Evolutionary conservation across 2,888 invertebrate species (phyloP).

Genomic region (Endotricha flammealis): DNA sequence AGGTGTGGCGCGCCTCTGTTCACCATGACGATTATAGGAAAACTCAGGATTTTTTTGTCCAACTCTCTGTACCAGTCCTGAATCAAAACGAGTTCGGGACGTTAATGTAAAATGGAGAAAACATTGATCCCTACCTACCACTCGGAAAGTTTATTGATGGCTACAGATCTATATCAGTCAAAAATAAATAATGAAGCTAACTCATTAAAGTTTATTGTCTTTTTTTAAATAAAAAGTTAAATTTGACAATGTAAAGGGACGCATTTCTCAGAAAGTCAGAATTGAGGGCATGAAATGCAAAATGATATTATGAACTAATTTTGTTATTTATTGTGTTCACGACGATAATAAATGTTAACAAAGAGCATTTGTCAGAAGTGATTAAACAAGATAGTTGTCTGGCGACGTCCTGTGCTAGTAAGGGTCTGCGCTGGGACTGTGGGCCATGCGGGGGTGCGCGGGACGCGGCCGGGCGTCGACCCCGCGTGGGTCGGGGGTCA

Average conservation of each 20-base stretch:
- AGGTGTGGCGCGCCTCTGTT: slow-evolving; percentile 41
- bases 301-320: no score
- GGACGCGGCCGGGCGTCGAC: slow-evolving; percentile 55
- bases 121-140: no score
- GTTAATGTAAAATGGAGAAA: slow-evolving; percentile 21
- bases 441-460: slow-evolving; percentile 27
- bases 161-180: no score
- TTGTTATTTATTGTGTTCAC: background rate
- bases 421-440: slow-evolving; percentile 30
- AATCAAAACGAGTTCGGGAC: slow-evolving; percentile 21
- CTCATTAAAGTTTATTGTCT: no score
- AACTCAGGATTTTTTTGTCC: slow-evolving; percentile 28
- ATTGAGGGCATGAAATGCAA: no score
- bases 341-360: slow-evolving; percentile 39
- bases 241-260: no score
- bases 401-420: slow-evolving; percentile 38
- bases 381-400: slow-evolving; percentile 53
- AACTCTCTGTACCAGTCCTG: slow-evolving; percentile 21
- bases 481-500: slow-evolving; percentile 76
- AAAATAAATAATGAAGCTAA: no score
- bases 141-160: no score
- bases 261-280: no score
- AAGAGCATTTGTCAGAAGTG: slow-evolving; percentile 33
- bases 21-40: slow-evolving; percentile 37
- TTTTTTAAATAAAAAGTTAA: no score